These are phyloP conservation scores for Ectemnius continuus DNA, from an alignment of 2,888 invertebrate species.

Conservation along the genomic window DNA sequence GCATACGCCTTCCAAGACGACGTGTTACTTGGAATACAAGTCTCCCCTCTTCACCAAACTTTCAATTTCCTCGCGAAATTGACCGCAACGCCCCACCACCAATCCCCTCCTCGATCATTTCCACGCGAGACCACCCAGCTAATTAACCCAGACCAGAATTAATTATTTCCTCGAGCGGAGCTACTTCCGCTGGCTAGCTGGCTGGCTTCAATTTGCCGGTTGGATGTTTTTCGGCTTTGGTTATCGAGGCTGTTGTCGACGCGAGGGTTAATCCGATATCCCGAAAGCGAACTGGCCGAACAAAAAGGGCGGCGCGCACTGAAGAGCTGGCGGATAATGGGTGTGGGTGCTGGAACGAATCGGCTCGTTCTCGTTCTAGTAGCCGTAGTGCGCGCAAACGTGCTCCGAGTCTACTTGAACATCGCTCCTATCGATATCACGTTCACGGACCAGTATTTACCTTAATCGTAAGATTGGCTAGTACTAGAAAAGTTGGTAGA, in stretches of 20 bases:
- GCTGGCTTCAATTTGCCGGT: too few relatives aligned
- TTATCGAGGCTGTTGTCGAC: constrained; percentile 28
- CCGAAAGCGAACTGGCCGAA: constrained; percentile 32
- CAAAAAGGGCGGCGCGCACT: constrained; percentile 2
- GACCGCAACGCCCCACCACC: not conserved
- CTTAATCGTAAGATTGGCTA: too few relatives aligned
- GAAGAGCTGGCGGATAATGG: constrained; percentile 41
- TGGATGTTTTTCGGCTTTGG: constrained; percentile 25
- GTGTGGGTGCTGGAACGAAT: constrained; percentile 27
- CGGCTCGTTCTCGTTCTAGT: too few relatives aligned
- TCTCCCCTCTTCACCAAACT: not conserved
- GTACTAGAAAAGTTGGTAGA: too few relatives aligned
- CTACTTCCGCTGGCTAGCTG: too few relatives aligned
- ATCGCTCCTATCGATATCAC: too few relatives aligned
- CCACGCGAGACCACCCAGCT: not conserved
- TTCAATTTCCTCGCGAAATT: constrained; percentile 28
- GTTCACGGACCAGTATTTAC: too few relatives aligned
- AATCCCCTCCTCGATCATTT: not conserved
- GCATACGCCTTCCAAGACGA: constrained; percentile 10
- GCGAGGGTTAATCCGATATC: constrained; percentile 50
- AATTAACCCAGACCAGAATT: not conserved
- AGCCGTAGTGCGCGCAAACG: too few relatives aligned
- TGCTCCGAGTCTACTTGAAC: not conserved
- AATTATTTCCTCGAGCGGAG: not conserved
- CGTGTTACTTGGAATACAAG: not conserved